These are phyloP conservation scores for Laticauda colubrina DNA, from an alignment of 2,113 vertebrate species.

Conservation along the genomic window DNA sequence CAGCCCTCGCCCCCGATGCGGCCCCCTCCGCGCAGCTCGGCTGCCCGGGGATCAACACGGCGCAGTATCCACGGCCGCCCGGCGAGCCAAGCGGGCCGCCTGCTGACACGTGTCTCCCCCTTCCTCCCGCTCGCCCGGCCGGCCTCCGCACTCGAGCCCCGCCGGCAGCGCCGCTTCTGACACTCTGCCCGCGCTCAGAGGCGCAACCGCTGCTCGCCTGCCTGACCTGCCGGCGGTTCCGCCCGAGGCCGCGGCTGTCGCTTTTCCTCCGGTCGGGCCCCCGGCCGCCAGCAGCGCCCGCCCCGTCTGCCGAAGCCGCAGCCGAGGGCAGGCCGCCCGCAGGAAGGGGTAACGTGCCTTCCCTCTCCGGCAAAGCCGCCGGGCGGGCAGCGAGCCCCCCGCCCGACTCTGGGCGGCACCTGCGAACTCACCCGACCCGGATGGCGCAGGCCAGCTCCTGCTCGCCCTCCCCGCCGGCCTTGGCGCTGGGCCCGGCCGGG, in stretches of 20 bases:
- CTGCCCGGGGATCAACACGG: neutral
- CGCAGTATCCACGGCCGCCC: neutral
- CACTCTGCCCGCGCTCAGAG: neutral
- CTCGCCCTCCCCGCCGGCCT: neutral
- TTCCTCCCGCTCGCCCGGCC: neutral
- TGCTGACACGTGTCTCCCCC: neutral
- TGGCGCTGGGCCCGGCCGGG: neutral
- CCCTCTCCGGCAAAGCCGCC: neutral
- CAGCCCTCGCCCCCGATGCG: neutral
- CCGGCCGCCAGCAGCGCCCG: neutral
- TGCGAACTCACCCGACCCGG: conserved; percentile 2
- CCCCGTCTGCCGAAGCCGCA: neutral
- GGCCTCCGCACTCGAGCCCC: neutral
- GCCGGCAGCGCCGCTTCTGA: neutral
- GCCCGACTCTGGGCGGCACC: neutral
- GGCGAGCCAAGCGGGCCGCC: neutral
- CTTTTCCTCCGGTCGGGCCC: neutral
- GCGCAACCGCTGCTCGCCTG: neutral
- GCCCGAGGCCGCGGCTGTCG: neutral
- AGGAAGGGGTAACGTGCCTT: neutral
- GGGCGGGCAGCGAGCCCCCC: neutral
- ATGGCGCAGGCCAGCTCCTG: neutral
- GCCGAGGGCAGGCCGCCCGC: neutral
- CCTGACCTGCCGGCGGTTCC: neutral
- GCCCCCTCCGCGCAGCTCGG: neutral